Percentiles rank a stretch among this genome's conserved stretches.
phyloP scores from a whole-genome alignment of 2,113 vertebrate species.

The Pelobates fuscus region DNA sequence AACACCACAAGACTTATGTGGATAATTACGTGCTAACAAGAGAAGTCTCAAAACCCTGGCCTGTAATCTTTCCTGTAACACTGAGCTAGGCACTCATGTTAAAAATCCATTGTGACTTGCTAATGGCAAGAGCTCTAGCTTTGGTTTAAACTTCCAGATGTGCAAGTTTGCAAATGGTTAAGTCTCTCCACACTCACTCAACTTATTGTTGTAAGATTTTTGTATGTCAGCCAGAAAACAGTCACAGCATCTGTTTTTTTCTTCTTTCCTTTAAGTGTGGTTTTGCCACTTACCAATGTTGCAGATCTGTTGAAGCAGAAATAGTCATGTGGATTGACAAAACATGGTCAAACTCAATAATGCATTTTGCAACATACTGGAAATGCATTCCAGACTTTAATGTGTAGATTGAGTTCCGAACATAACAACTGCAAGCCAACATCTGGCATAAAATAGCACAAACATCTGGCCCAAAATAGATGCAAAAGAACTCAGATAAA shows the following conservation, averaged over 20 bases:
- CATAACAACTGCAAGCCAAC: neutral
- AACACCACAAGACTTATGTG: neutral
- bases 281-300: constrained; percentile 16
- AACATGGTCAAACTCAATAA: neutral
- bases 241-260: constrained; percentile 3
- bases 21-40: neutral
- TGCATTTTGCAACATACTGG: neutral
- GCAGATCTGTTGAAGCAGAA: neutral
- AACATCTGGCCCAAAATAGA: neutral
- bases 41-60: neutral
- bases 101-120: neutral
- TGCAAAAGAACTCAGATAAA: neutral
- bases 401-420: neutral
- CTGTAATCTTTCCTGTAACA: neutral
- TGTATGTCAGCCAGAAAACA: constrained; percentile 4
- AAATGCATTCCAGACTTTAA: neutral
- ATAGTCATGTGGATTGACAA: neutral
- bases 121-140: neutral
- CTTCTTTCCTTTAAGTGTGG: neutral
- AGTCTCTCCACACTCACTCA: neutral
- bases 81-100: neutral
- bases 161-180: constrained; percentile 7
- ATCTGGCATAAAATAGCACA: neutral
- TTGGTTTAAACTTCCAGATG: constrained; percentile 4
- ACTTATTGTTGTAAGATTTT: constrained; percentile 15